These are phyloP conservation scores for Poecile montanus DNA, from an alignment of 2,797 vertebrate genomes.

Conservation along the genomic window DNA sequence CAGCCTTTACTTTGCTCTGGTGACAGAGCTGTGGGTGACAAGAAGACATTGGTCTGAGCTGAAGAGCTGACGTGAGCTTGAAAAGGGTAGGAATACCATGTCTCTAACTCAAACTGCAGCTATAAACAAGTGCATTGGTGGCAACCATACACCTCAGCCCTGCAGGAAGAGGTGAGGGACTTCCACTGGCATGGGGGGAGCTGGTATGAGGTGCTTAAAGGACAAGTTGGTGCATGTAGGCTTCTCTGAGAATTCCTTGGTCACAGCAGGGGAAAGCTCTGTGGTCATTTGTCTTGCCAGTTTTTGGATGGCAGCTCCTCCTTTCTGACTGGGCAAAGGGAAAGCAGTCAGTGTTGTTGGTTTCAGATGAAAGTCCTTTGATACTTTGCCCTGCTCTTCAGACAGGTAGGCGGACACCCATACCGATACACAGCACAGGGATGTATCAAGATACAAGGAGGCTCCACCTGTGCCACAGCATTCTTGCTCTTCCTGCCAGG, in stretches of 20 bases:
- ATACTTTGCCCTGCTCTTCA: background rate
- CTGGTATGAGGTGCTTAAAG: rapidly evolving
- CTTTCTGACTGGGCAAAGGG: background rate
- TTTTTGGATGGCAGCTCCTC: background rate
- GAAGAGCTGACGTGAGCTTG: background rate
- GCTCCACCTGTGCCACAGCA: background rate
- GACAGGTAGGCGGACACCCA: background rate
- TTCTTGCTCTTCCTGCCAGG: background rate
- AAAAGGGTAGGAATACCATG: background rate
- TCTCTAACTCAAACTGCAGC: background rate
- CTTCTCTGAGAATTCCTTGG: background rate
- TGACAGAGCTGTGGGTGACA: background rate
- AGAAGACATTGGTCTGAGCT: background rate
- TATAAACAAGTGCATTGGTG: background rate
- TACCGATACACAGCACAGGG: background rate
- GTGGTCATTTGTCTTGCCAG: rapidly evolving
- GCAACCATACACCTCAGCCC: background rate
- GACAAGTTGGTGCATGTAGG: background rate
- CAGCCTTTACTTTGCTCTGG: background rate
- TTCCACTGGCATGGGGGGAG: background rate
- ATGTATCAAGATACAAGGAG: background rate
- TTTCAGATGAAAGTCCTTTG: background rate
- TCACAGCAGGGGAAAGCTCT: background rate
- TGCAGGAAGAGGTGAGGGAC: background rate
- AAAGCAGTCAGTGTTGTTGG: rapidly evolving